Conservation (phyloP, 2,113 vertebrate species). For the Coreoperca whiteheadi region DNA sequence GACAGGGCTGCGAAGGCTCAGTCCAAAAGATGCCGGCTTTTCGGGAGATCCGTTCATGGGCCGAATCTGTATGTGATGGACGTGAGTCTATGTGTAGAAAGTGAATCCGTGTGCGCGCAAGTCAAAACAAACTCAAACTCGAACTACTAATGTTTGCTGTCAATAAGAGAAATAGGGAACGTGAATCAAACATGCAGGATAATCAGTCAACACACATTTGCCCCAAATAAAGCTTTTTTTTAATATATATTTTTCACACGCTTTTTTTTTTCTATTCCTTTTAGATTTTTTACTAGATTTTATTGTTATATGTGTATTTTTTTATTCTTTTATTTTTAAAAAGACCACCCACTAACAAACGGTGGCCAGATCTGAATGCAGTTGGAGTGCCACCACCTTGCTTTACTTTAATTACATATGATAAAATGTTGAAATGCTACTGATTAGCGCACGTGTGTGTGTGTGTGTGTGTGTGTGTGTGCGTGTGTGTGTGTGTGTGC, state of each 20-base stretch:
- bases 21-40: not conserved
- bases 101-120: not conserved
- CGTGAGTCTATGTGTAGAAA: not conserved
- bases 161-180: not conserved
- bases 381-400: not conserved
- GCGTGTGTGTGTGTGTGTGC: not conserved
- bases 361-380: not conserved
- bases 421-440: not conserved
- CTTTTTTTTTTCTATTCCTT: not conserved
- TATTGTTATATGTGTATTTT: not conserved
- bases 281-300: too few species aligned
- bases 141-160: not conserved
- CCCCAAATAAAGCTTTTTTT: not conserved
- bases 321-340: not conserved
- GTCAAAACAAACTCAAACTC: not conserved
- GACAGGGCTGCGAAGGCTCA: not conserved
- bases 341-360: not conserved
- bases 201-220: not conserved
- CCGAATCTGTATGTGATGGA: not conserved
- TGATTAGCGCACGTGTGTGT: not conserved
- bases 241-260: not conserved
- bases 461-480: not conserved
- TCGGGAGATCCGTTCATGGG: slow-evolving; percentile 8
- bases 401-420: too few species aligned
- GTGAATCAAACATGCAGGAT: not conserved